Conservation (phyloP, 1,140 invertebrate species). For the Drosophila elegans region DNA sequence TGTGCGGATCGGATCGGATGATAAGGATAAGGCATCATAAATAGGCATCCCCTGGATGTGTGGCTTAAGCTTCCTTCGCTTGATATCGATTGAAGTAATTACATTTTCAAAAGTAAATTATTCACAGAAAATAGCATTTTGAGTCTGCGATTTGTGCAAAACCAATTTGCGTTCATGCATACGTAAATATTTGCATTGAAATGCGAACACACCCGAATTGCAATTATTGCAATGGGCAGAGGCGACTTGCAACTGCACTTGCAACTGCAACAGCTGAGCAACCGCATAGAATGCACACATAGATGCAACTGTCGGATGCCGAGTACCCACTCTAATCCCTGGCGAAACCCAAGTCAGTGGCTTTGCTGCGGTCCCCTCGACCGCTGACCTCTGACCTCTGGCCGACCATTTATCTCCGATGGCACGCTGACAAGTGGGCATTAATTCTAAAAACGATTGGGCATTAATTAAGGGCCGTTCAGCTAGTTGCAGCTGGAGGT, state of each 20-base stretch:
- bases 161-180: conserved; percentile 70
- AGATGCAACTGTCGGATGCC: conserved; percentile 26
- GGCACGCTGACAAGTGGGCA: conserved; percentile 50
- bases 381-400: conserved; percentile 37
- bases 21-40: conserved; percentile 18
- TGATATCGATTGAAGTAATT: conserved; percentile 54
- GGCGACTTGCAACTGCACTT: conserved; percentile 6
- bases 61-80: conserved; percentile 1
- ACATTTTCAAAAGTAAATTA: conserved; percentile 76
- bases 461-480: conserved; percentile 51
- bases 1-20: neutral
- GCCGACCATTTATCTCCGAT: conserved; percentile 42
- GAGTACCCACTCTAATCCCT: neutral
- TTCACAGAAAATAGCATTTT: conserved; percentile 56
- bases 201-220: conserved; percentile 64
- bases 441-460: conserved; percentile 64
- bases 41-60: conserved; percentile 13
- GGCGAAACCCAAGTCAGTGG: conserved; percentile 33
- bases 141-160: conserved; percentile 48
- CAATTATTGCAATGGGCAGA: conserved; percentile 58
- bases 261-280: conserved; percentile 6
- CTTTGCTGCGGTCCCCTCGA: conserved; percentile 30
- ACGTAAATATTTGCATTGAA: conserved; percentile 75
- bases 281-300: conserved; percentile 39
- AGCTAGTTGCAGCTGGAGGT: conserved; percentile 21